Conservation (phyloP, 2,797 vertebrate species). For the Silurus lanzhouensis region DNA sequence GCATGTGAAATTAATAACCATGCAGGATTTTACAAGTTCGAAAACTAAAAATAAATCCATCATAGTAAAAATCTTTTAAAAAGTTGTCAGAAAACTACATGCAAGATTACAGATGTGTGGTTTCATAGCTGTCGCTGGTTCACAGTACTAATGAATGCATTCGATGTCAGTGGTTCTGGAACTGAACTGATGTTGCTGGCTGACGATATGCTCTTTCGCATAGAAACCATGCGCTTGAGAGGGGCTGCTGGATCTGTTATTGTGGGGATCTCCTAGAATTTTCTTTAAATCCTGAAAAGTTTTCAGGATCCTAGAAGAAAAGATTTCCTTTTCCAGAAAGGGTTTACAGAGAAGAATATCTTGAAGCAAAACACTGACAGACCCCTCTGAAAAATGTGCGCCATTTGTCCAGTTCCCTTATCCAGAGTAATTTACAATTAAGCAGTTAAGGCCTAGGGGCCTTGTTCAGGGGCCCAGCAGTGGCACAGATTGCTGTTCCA, state of each 20-base stretch:
- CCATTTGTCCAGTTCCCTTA: too few relatives aligned
- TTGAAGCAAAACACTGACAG: neutral
- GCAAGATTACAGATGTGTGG: neutral
- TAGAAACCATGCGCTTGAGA: neutral
- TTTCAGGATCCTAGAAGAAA: neutral
- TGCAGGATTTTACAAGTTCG: neutral
- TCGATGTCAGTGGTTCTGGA: neutral
- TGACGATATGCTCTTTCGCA: neutral
- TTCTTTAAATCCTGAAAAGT: neutral
- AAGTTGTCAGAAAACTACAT: neutral
- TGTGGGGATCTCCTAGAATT: neutral
- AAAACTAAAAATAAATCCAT: neutral
- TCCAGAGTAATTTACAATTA: too few relatives aligned
- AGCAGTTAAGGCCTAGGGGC: neutral
- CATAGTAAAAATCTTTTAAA: too few relatives aligned
- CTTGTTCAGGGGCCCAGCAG: too few relatives aligned
- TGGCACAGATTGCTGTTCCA: too few relatives aligned
- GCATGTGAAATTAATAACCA: neutral
- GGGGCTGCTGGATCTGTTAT: too few relatives aligned
- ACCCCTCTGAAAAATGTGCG: neutral
- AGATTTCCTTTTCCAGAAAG: neutral
- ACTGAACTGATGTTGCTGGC: neutral
- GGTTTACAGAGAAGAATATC: neutral
- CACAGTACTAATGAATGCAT: neutral
- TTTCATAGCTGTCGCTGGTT: neutral